Evolutionary conservation across 2,113 vertebrate species (phyloP), one percentile per base, ranked within the genome.

Genomic region (Antennarius striatus): DNA sequence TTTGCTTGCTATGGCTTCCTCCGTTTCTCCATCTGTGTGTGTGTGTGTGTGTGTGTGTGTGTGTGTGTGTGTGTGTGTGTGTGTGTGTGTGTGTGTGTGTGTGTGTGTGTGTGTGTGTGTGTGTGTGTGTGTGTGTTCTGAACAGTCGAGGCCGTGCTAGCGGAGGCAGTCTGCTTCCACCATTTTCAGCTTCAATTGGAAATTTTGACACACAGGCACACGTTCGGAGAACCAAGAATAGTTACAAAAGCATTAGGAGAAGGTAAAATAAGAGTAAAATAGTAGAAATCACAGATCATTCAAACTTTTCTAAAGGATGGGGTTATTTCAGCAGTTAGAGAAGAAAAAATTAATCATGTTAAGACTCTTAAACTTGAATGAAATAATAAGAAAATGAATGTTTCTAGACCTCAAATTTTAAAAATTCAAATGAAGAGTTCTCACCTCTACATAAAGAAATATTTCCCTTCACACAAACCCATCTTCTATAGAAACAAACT

Each of bases 81-180:
- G 22, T 22, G 22, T 22, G 22, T 22, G 22, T 22, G 22, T 22
- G 22, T 22, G 22, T 22, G 22, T 22, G 22, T 22, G 22, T 22
- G 22, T 22, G 22, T 22, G 22, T 22, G 22, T 22, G 22, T 22
- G 22, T 22, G 22, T 22, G 22, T 22, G 22, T 22, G 22, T 22
- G 22, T 22, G 22, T 22, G 48, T 9, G 48, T 17, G 5, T 49
- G 48, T 63, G 39, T 68, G 47, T 81, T 64, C 64, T 71, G 69
- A 86, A 85, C 73, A 79, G 64, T 79, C 49, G 71, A 79, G 74
- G 59, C 78, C 29, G 66, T 62, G 60, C 75, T 76, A 63, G 69
- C 63, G 15, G 48, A 71, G 68, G 50, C 83, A 75, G 73, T 67
- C 82, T 80, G 82, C 57, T 83, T 73, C 82, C 61, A 67, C 50